Evolutionary conservation across 2,888 invertebrate species (phyloP).

Genomic region (Tiphia femorata): DNA sequence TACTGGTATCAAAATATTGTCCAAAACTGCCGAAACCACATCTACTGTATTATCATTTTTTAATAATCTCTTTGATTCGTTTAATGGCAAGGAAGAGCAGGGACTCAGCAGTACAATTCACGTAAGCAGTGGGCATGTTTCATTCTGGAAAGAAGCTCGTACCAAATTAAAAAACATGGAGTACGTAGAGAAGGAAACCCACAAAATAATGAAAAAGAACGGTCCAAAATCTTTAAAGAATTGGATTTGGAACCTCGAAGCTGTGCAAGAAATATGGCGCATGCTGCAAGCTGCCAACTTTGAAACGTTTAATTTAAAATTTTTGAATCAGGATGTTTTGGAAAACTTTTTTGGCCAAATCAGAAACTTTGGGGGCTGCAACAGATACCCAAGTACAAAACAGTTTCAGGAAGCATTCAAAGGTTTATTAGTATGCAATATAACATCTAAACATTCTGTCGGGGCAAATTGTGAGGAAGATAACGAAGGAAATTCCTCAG

Average conservation of each 20-base stretch:
- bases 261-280: too few relatives aligned
- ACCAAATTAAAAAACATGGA: not conserved
- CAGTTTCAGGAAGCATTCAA: too few relatives aligned
- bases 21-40: too few relatives aligned
- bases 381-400: too few relatives aligned
- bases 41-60: too few relatives aligned
- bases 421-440: too few relatives aligned
- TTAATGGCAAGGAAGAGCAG: conserved; percentile 1
- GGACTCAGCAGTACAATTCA: not conserved
- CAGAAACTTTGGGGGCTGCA: too few relatives aligned
- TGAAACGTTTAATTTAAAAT: not conserved
- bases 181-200: not conserved
- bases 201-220: not conserved
- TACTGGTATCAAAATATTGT: too few relatives aligned
- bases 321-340: conserved; percentile 1
- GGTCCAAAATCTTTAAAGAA: not conserved
- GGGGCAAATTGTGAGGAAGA: too few relatives aligned
- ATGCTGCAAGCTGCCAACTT: not conserved
- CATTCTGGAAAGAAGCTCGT: conserved; percentile 1
- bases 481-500: too few relatives aligned
- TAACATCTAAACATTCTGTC: too few relatives aligned
- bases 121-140: not conserved
- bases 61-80: conserved; percentile 6
- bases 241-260: not conserved
- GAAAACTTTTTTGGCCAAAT: too few relatives aligned